A percentile compares a stretch with the other conserved stretches of the same genome.
These are phyloP conservation scores for Hemibagrus wyckioides DNA, from an alignment of 2,113 vertebrate genomes.

Conservation along the genomic window DNA sequence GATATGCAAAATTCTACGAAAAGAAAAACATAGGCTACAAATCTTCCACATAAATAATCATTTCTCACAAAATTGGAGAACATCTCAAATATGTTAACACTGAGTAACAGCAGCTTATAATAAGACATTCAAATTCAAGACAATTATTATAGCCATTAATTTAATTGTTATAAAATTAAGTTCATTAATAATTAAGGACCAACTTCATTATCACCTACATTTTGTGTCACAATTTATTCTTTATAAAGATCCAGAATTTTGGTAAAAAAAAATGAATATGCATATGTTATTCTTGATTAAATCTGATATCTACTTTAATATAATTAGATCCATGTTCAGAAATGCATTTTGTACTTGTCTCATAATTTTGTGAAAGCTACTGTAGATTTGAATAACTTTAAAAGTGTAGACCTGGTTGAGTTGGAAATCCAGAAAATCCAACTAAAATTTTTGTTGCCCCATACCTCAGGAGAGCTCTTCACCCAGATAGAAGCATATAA, in stretches of 20 bases:
- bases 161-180: too few species aligned
- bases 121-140: not conserved
- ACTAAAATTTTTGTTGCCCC: not conserved
- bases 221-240: not conserved
- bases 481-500: not conserved
- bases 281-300: too few species aligned
- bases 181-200: too few species aligned
- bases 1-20: not conserved
- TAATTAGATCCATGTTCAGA: not conserved
- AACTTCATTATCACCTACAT: not conserved
- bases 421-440: not conserved
- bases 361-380: not conserved
- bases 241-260: not conserved
- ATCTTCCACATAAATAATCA: not conserved
- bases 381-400: not conserved
- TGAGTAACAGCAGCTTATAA: not conserved
- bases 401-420: not conserved
- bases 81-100: not conserved
- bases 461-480: not conserved
- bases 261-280: not conserved
- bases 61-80: not conserved
- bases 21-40: not conserved
- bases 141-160: too few species aligned
- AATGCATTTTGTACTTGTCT: not conserved
- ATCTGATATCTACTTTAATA: not conserved